A percentile compares a stretch with the other conserved stretches of the same genome.
Evolutionary conservation across 2,888 invertebrate species (phyloP).

Genomic region (Cephus spinipes): DNA sequence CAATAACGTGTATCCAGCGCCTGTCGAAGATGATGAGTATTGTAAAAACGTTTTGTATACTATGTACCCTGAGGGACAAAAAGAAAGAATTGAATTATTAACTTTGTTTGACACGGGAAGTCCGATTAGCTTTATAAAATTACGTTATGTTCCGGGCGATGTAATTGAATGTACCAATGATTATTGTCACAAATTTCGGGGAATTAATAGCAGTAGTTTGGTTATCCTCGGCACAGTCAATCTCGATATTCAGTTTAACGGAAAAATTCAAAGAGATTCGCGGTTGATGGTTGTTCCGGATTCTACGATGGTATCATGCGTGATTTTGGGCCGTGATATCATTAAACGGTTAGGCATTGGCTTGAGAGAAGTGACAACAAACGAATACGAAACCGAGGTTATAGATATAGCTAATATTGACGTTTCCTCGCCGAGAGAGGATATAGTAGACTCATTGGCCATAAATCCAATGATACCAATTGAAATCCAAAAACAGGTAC

Average conservation of each 20-base stretch:
- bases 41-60: slow-evolving; percentile 14
- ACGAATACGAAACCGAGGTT: too few species aligned
- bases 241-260: neutral
- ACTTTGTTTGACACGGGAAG: slow-evolving; percentile 28
- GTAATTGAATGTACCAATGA: slow-evolving; percentile 14
- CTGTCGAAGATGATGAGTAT: slow-evolving; percentile 20
- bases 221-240: too few species aligned
- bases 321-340: slow-evolving; percentile 18
- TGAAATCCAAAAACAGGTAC: slow-evolving; percentile 14
- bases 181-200: too few species aligned
- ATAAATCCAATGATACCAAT: slow-evolving; percentile 15
- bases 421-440: too few species aligned
- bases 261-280: neutral
- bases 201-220: too few species aligned
- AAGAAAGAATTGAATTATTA: slow-evolving; percentile 10
- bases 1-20: slow-evolving; percentile 15
- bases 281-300: slow-evolving; percentile 25
- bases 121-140: slow-evolving; percentile 25
- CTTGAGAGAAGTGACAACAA: neutral
- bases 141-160: slow-evolving; percentile 22
- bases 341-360: slow-evolving; percentile 9
- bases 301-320: slow-evolving; percentile 21
- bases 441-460: neutral
- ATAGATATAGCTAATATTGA: too few species aligned
- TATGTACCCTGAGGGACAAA: neutral